Conservation (phyloP, 1,140 invertebrate species). For the Achroia grisella region DNA sequence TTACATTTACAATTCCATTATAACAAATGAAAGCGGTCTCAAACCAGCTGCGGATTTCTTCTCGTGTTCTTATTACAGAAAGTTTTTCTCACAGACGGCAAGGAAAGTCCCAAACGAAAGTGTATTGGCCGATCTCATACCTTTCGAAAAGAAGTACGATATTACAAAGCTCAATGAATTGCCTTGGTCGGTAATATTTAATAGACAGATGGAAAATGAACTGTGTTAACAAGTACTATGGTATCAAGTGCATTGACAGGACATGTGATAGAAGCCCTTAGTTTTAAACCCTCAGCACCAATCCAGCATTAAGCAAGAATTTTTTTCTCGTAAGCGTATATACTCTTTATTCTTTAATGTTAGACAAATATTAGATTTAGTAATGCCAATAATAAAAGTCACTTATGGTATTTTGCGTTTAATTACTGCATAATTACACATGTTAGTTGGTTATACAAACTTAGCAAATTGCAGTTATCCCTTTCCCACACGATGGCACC, state of each 20-base stretch:
- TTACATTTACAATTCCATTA: conserved; percentile 49
- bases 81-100: conserved; percentile 15
- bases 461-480: too few species aligned
- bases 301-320: too few species aligned
- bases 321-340: too few species aligned
- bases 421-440: too few species aligned
- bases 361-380: not conserved
- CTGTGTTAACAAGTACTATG: too few species aligned
- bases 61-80: conserved; percentile 3
- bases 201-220: conserved; percentile 24
- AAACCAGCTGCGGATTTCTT: conserved; percentile 11
- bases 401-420: too few species aligned
- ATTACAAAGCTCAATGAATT: conserved; percentile 45
- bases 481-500: too few species aligned
- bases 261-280: too few species aligned
- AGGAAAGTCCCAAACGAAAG: conserved; percentile 14
- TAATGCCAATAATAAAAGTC: not conserved
- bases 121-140: conserved; percentile 16
- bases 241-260: too few species aligned
- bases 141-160: conserved; percentile 38
- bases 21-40: conserved; percentile 22
- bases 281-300: too few species aligned
- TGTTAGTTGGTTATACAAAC: too few species aligned
- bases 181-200: conserved; percentile 63
- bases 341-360: too few species aligned